Evolutionary conservation across 2,797 vertebrate genomes (phyloP), one percentile per base, ranked within the genome.

Genomic region (Anomalospiza imberbis): DNA sequence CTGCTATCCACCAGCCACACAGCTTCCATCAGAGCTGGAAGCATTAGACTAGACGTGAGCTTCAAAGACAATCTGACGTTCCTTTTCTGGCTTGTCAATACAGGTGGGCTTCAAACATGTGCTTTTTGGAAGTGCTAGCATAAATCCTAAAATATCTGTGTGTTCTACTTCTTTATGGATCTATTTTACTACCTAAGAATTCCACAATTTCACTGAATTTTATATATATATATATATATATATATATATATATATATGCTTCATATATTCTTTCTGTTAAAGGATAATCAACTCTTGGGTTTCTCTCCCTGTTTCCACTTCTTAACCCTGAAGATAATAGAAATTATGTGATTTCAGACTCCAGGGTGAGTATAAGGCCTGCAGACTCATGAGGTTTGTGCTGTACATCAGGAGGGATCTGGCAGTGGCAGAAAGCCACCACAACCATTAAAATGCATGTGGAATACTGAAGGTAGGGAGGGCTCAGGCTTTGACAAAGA

Each of bases 401-500:
- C 45, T 78, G 42, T 51, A 73, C 88, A 57, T 75, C 89, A 79
- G 58, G 54, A 88, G 73, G 47, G 60, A 91, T 47, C 51, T 86
- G 50, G 78, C 62, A 62, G 83, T 91, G 94, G 91, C 89, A 95
- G 36, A 80, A 86, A 88, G 91, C 88, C 93, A 93, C 79, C 6
- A 28, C 55, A 80, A 65, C 79, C 91, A 93, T 95, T 97, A 88
- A 95, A 95, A 96, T 89, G 61, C 60, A 82, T 81, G 75, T 54
- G 34, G 71, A 94, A 93, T 78, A 97, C 63, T 47, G 31, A 96
- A 95, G 84, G 93, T 95, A 93, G 94, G 67, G 84, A 96, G n/a
- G 45, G 32, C 88, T 72, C 58, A 91, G 92, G 79, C 82, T 97
- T 97, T 97, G 96, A 97, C 97, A 97, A 60, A 0, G 18, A 97